Conservation (phyloP, 2,797 vertebrate species). For the Babyrousa celebensis region DNA sequence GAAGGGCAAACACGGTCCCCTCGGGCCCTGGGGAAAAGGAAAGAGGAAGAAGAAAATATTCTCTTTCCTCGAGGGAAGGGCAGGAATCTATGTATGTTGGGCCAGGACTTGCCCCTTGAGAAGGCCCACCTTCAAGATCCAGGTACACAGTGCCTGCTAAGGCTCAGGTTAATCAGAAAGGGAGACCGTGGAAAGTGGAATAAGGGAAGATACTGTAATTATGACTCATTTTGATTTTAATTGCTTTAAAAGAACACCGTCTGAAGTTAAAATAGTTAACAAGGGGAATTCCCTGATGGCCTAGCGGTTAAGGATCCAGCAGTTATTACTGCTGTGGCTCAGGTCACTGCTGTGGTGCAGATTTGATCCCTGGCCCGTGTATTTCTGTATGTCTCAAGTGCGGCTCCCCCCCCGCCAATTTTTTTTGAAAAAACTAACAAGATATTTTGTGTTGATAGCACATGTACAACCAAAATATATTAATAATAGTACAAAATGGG, state of each 20-base stretch:
- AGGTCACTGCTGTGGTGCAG: too few species aligned
- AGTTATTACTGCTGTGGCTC: too few species aligned
- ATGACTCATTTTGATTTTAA: not conserved
- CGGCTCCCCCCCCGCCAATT: too few species aligned
- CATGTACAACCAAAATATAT: not conserved
- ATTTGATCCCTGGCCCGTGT: too few species aligned
- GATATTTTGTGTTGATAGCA: not conserved
- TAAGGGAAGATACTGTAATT: not conserved
- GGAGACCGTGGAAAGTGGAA: not conserved
- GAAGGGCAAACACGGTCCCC: not conserved
- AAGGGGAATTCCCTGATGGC: too few species aligned
- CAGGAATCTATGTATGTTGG: not conserved
- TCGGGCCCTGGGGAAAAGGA: not conserved
- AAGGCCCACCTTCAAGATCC: not conserved
- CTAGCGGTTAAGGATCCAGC: too few species aligned
- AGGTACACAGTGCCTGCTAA: not conserved
- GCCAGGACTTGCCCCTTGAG: not conserved
- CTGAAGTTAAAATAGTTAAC: not conserved
- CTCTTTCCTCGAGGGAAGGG: not conserved
- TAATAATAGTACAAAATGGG: not conserved
- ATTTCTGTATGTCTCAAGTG: too few species aligned
- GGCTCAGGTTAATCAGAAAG: not conserved
- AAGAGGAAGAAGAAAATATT: not conserved
- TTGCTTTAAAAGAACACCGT: not conserved
- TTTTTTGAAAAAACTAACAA: not conserved